These are phyloP conservation scores for Salvelinus alpinus DNA, from an alignment of 2,113 vertebrate species.

Conservation along the genomic window DNA sequence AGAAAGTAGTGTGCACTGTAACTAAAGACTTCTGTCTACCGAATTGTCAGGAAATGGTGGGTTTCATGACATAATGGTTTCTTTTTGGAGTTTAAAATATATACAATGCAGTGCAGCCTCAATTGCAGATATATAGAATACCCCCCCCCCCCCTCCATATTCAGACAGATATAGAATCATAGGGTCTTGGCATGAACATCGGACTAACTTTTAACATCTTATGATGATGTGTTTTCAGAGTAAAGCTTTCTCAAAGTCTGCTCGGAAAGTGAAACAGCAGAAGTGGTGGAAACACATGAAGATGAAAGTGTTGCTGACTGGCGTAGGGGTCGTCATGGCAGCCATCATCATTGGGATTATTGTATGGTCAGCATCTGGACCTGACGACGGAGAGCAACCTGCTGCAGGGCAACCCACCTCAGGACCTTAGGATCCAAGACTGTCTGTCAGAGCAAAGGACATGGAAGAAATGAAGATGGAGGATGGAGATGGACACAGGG, in stretches of 20 bases:
- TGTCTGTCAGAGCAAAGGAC: not conserved
- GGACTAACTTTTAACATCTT: not conserved
- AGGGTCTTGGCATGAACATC: not conserved
- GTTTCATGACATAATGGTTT: not conserved
- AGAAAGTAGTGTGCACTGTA: too few relatives aligned
- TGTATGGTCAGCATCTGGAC: constrained; percentile 12
- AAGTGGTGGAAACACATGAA: constrained; percentile 63
- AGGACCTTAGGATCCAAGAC: not conserved
- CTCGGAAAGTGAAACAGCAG: constrained; percentile 65
- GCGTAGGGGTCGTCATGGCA: constrained; percentile 16
- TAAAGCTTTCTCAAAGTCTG: constrained; percentile 66
- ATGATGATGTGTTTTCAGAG: constrained; percentile 51
- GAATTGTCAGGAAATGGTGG: not conserved
- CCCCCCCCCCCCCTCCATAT: not conserved
- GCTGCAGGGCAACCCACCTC: not conserved
- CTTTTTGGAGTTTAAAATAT: too few relatives aligned
- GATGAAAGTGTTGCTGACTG: constrained; percentile 56
- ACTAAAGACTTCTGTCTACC: too few relatives aligned
- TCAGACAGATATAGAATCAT: not conserved
- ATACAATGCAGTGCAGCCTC: too few relatives aligned
- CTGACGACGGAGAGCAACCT: not conserved
- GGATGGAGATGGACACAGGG: constrained; percentile 3
- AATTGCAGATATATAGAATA: too few relatives aligned
- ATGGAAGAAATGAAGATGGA: not conserved
- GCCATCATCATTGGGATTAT: constrained; percentile 53